Percentiles rank a stretch among this genome's conserved stretches.
Conservation (phyloP, 2,888 invertebrate species). For the Cistogaster globosa region DNA sequence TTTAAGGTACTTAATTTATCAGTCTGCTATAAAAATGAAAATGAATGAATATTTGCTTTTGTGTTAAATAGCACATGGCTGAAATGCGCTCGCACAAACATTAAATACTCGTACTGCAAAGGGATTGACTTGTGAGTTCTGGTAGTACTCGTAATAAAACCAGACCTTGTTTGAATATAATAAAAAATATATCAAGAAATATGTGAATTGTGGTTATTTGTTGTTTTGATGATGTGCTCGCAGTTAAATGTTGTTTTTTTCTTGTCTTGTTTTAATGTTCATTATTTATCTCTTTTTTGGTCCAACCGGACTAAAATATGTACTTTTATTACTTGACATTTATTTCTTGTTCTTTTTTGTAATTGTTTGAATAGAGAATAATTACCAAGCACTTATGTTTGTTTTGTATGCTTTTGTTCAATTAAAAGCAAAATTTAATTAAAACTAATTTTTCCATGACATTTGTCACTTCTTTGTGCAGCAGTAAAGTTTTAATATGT, state of each 20-base stretch:
- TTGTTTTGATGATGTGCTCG: constrained; percentile 54
- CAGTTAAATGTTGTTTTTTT: constrained; percentile 50
- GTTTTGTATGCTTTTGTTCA: neutral
- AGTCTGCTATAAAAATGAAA: constrained; percentile 12
- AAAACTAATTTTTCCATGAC: constrained; percentile 12
- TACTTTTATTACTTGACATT: constrained; percentile 15
- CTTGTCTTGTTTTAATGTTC: constrained; percentile 21
- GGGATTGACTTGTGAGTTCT: too few relatives aligned
- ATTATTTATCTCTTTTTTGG: constrained; percentile 4
- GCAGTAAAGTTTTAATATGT: neutral
- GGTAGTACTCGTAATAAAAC: neutral
- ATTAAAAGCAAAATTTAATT: constrained; percentile 13
- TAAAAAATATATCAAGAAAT: constrained; percentile 47
- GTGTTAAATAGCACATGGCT: constrained; percentile 29
- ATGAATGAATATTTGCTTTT: constrained; percentile 9
- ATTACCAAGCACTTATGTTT: constrained; percentile 12
- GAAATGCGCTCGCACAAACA: constrained; percentile 4
- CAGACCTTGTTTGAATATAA: constrained; percentile 1
- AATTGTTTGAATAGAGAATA: constrained; percentile 15
- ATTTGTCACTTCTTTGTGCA: neutral
- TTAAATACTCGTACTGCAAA: constrained; percentile 21
- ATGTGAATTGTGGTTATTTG: constrained; percentile 61
- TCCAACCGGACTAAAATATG: neutral
- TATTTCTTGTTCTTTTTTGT: neutral
- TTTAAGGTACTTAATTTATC: constrained; percentile 36